Base-by-base conservation (phyloP, 2,113 vertebrate genomes). In the Cranoglanis bouderius region DNA sequence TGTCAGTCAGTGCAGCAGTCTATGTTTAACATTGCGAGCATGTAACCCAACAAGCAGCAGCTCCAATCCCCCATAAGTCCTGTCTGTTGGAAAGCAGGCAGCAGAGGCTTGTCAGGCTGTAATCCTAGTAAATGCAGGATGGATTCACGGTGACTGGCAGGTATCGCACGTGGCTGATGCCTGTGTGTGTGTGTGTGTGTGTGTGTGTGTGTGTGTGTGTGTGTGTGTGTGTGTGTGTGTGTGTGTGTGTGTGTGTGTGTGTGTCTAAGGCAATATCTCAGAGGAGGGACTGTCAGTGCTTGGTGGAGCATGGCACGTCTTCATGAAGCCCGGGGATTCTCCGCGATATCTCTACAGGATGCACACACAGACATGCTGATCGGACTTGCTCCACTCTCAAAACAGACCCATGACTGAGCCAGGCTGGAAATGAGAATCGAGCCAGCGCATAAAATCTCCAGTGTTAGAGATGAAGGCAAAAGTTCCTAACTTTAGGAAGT, bases 141-240 rank as follows among this genome's bases (percentile, higher is more conserved):
- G n/a, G n/a, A n/a, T n/a, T n/a, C 55, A 29, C 87, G 49, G 85
- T 90, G 88, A 90, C 57, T 87, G 89, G 85, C 91, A 90, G 91
- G 87, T 90, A 89, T 88, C 65, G 53, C 75, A 77, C n/a, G 46
- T 59, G 63, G 84, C 85, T 88, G 90, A 87, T 86, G n/a, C n/a
- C n/a, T n/a, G n/a, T n/a, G n/a, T n/a, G n/a, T n/a, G n/a, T n/a
- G n/a, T n/a, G n/a, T n/a, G n/a, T n/a, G n/a, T n/a, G n/a, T n/a
- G n/a, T n/a, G n/a, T n/a, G n/a, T n/a, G 77, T 21, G 35, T 77
- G 51, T 74, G 38, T 91, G 85, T 89, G 87, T 85, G 29, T 81
- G 59, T 85, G 43, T 70, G 84, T 67, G 21, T 43, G 43, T 43
- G 43, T 43, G 43, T 43, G 43, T 43, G 43, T 43, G 43, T 43